A percentile compares a stretch with the other conserved stretches of the same genome.
phyloP scores from a whole-genome alignment of 2,113 vertebrate species.

The Hyla sarda region DNA sequence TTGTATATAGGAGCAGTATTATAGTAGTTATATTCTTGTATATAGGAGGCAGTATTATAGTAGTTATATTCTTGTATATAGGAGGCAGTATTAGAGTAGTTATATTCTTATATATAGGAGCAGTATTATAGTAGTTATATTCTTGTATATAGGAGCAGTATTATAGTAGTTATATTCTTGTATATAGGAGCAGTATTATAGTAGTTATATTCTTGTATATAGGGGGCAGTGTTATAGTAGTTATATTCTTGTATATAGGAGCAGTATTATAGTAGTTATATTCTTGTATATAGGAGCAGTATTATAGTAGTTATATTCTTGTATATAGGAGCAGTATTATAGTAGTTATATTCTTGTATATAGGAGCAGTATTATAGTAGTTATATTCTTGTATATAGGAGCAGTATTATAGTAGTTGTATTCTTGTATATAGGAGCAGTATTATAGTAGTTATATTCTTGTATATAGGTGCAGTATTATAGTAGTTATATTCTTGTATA shows the following conservation, averaged over 20 bases:
- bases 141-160: background rate
- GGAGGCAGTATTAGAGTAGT: background rate
- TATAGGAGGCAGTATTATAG: background rate
- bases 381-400: background rate
- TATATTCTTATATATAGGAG: background rate
- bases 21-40: background rate
- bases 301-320: background rate
- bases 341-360: background rate
- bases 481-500: background rate
- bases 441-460: background rate
- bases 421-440: background rate
- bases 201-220: background rate
- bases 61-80: background rate
- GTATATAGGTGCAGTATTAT: background rate
- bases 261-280: constrained; percentile 1
- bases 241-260: background rate
- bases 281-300: background rate
- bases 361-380: background rate
- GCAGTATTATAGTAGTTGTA: no score
- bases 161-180: background rate
- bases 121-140: constrained; percentile 1
- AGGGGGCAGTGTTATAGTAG: background rate
- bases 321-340: background rate
- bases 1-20: background rate
- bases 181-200: background rate